phyloP scores from a whole-genome alignment of 1,140 invertebrate genomes.

The Drepana arcuata region DNA sequence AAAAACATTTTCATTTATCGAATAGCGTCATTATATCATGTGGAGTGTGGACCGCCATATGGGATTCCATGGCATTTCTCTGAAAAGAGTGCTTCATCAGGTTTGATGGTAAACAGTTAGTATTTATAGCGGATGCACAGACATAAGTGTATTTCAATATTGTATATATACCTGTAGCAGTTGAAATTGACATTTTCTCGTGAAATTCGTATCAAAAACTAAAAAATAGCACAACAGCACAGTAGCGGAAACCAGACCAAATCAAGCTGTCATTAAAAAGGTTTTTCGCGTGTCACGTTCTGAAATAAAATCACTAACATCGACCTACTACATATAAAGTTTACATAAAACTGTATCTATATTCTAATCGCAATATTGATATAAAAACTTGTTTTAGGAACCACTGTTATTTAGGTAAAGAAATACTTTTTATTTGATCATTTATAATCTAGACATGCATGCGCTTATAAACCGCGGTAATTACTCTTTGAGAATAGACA shows the following conservation, averaged over 20 bases:
- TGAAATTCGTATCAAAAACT: constrained; percentile 49
- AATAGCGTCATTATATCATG: constrained; percentile 66
- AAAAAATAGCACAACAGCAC: constrained; percentile 70
- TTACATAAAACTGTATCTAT: too few species aligned
- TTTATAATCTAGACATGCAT: too few species aligned
- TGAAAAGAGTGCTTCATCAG: constrained; percentile 58
- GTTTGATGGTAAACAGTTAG: constrained; percentile 38
- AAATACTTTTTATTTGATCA: too few species aligned
- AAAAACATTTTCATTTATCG: constrained; percentile 35
- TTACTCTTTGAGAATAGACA: too few species aligned
- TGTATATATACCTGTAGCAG: constrained; percentile 56
- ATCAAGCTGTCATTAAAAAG: constrained; percentile 70
- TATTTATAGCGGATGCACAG: constrained; percentile 18
- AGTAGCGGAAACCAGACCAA: constrained; percentile 71
- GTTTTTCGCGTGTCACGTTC: constrained; percentile 37
- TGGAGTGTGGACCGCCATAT: constrained; percentile 69
- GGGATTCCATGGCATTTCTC: constrained; percentile 69
- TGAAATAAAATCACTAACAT: constrained; percentile 4
- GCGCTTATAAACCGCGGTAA: too few species aligned
- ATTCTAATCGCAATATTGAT: too few species aligned
- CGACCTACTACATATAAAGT: too few species aligned
- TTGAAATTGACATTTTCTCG: constrained; percentile 64
- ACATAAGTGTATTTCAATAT: constrained; percentile 17
- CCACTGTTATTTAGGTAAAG: too few species aligned
- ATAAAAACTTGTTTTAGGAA: too few species aligned